A percentile compares a stretch with the other conserved stretches of the same genome.
phyloP scores from a whole-genome alignment of 2,888 invertebrate species.

The Phortica magna region DNA sequence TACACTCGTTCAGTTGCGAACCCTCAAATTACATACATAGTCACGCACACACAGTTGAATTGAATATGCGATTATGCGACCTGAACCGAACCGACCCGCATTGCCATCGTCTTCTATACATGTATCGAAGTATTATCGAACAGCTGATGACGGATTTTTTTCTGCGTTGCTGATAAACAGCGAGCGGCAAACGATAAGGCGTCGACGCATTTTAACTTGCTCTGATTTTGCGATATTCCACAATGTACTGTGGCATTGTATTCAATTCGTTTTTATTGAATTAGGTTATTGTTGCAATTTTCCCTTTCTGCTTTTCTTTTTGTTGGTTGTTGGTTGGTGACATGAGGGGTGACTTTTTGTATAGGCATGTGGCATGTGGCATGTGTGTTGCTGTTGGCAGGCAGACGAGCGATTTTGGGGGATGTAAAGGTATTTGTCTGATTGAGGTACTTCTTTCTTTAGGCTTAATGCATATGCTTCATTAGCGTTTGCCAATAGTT shows the following conservation, averaged over 20 bases:
- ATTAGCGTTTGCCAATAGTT: constrained; percentile 49
- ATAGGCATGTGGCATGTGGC: not conserved
- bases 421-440: constrained; percentile 62
- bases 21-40: constrained; percentile 50
- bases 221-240: constrained; percentile 33
- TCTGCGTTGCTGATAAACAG: constrained; percentile 50
- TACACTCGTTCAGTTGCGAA: constrained; percentile 34
- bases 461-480: constrained; percentile 60
- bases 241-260: constrained; percentile 37
- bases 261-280: constrained; percentile 61
- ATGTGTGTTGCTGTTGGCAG: constrained; percentile 35
- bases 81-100: constrained; percentile 50
- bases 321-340: constrained; percentile 13
- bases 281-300: constrained; percentile 67
- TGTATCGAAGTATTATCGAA: constrained; percentile 21
- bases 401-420: constrained; percentile 22
- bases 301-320: not conserved
- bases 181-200: constrained; percentile 42
- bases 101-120: not conserved
- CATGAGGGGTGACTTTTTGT: not conserved
- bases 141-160: constrained; percentile 47
- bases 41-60: not conserved
- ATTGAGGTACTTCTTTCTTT: constrained; percentile 50
- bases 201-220: not conserved
- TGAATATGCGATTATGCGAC: constrained; percentile 59